Conservation (phyloP, 2,888 invertebrate species). For the Macrostomum cliftonense region DNA sequence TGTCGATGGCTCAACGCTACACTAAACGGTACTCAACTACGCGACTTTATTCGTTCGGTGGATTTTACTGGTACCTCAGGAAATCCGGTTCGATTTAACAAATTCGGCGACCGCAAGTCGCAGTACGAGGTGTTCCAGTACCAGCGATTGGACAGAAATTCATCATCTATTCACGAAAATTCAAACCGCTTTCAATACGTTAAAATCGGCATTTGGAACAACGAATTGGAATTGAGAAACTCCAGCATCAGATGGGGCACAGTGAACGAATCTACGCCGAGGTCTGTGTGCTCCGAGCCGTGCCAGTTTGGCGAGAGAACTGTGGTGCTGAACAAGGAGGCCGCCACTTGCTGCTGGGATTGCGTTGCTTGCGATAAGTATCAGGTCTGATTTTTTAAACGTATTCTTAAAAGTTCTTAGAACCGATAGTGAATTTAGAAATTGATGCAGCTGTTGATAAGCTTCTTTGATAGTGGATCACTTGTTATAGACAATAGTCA, state of each 20-base stretch:
- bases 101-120: constrained; percentile 50
- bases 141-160: constrained; percentile 30
- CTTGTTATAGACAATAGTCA: no score
- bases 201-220: no score
- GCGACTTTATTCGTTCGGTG: constrained; percentile 47
- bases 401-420: no score
- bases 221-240: constrained; percentile 9
- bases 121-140: constrained; percentile 53
- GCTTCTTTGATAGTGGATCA: no score
- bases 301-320: constrained; percentile 45
- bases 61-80: constrained; percentile 44
- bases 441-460: no score
- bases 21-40: constrained; percentile 42
- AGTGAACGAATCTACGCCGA: constrained; percentile 37
- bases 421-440: no score
- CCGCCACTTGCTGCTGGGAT: constrained; percentile 50
- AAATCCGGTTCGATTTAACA: constrained; percentile 46
- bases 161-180: no score
- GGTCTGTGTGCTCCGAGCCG: constrained; percentile 48
- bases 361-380: constrained; percentile 48
- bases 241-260: constrained; percentile 20
- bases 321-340: constrained; percentile 16
- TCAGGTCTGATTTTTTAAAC: no score
- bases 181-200: no score
- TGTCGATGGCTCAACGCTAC: no score